These are phyloP conservation scores for Agrochola circellaris DNA, from an alignment of 2,888 invertebrate species.

Conservation along the genomic window DNA sequence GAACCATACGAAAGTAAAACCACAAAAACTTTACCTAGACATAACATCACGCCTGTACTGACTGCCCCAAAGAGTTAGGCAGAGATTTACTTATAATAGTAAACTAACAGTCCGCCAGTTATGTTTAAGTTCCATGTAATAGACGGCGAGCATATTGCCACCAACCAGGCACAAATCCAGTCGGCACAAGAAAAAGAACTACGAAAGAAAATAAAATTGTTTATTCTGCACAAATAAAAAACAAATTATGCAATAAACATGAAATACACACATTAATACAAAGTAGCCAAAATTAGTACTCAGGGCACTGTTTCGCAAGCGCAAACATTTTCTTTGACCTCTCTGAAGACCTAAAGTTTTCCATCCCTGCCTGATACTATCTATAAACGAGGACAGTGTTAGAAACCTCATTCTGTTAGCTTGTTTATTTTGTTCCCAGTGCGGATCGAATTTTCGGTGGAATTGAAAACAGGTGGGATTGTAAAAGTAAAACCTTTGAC, in stretches of 20 bases:
- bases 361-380: conserved; percentile 43
- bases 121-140: no score
- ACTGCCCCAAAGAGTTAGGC: no score
- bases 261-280: not conserved
- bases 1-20: no score
- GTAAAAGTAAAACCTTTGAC: conserved; percentile 51
- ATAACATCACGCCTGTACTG: no score
- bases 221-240: not conserved
- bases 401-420: conserved; percentile 55
- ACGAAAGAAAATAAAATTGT: not conserved
- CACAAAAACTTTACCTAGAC: no score
- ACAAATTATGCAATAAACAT: not conserved
- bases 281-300: not conserved
- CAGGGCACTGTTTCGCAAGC: not conserved
- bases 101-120: no score
- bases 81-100: no score
- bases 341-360: conserved; percentile 33
- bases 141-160: no score
- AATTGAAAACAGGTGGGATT: conserved; percentile 59
- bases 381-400: conserved; percentile 60
- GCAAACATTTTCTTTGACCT: conserved; percentile 11
- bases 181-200: no score
- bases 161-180: no score
- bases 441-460: conserved; percentile 54
- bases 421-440: conserved; percentile 58